These are phyloP conservation scores for Kryptopterus vitreolus DNA, from an alignment of 2,797 vertebrate species.

Conservation along the genomic window DNA sequence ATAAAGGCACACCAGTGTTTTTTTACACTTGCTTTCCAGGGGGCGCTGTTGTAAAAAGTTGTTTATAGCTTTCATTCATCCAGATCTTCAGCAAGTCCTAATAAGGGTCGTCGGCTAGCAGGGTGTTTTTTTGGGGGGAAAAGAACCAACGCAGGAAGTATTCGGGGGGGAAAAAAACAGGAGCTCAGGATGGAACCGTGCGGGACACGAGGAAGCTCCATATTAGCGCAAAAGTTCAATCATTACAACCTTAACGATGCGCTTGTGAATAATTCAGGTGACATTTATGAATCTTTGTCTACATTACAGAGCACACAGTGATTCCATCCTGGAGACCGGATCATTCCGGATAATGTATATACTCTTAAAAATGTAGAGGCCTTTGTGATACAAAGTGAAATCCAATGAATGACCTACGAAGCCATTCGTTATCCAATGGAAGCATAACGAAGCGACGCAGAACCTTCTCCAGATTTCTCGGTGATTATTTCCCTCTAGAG, in stretches of 20 bases:
- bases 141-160: neutral
- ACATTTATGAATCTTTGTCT: slow-evolving; percentile 18
- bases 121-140: too few species aligned
- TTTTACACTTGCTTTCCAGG: too few species aligned
- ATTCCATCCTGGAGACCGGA: neutral
- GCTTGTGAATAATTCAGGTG: slow-evolving; percentile 12
- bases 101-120: too few species aligned
- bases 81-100: too few species aligned
- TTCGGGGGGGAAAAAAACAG: neutral
- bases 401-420: too few species aligned
- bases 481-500: neutral
- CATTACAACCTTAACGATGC: neutral
- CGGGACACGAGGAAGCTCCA: neutral
- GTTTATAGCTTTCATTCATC: too few species aligned
- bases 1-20: too few species aligned
- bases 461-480: neutral
- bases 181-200: neutral
- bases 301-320: neutral
- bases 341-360: neutral
- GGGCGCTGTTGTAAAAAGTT: too few species aligned
- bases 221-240: neutral
- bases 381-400: too few species aligned
- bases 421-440: too few species aligned
- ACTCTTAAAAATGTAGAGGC: neutral
- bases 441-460: too few species aligned